A percentile compares a stretch with the other conserved stretches of the same genome.
phyloP scores from a whole-genome alignment of 2,797 vertebrate genomes.

The Chaenodraco wilsoni region DNA sequence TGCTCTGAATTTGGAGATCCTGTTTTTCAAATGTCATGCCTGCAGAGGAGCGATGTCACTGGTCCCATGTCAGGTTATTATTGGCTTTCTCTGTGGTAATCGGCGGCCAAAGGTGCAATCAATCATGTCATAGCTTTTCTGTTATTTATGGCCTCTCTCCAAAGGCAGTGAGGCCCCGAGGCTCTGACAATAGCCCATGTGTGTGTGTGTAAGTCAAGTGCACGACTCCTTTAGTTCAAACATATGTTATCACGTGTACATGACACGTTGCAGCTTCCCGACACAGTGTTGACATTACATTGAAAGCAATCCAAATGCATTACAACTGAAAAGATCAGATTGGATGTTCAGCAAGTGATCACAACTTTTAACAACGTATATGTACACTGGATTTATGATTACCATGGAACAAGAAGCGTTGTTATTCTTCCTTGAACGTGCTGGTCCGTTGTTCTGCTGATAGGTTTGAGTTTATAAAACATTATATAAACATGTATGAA shows the following conservation, averaged over 20 bases:
- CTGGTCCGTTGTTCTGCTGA: constrained; percentile 3
- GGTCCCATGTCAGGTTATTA: constrained; percentile 18
- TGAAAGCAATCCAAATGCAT: neutral
- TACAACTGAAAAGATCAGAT: constrained; percentile 1
- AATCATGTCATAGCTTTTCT: constrained; percentile 43
- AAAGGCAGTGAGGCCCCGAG: constrained; percentile 23
- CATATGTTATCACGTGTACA: constrained; percentile 10
- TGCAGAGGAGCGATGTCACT: neutral
- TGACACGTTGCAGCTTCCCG: neutral
- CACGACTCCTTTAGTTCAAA: constrained; percentile 12
- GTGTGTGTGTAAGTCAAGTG: neutral
- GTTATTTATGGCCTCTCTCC: constrained; percentile 47
- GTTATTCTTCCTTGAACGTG: constrained; percentile 1
- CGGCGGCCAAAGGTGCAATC: constrained; percentile 36
- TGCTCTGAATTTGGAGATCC: neutral
- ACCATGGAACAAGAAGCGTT: neutral
- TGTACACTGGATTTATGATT: constrained; percentile 5
- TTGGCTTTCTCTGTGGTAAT: constrained; percentile 33
- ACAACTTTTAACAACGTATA: neutral
- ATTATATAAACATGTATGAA: neutral
- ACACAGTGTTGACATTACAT: neutral
- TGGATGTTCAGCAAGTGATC: constrained; percentile 1
- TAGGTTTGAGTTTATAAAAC: neutral
- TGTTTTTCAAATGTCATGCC: neutral
- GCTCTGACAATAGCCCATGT: neutral